phyloP scores from a whole-genome alignment of 2,797 vertebrate genomes.

The Florisuga fusca region DNA sequence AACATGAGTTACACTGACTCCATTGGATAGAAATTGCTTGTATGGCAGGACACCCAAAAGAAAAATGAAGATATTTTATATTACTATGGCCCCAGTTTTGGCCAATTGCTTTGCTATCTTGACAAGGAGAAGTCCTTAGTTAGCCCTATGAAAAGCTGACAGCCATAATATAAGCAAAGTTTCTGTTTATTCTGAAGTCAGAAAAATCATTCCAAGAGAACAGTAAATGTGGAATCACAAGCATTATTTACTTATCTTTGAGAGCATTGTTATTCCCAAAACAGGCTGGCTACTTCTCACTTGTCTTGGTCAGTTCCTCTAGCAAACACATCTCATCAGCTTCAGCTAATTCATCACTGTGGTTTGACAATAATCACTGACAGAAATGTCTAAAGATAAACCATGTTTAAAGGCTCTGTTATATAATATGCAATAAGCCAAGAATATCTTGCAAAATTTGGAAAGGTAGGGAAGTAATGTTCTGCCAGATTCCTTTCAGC shows the following conservation, averaged over 20 bases:
- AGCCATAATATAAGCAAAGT: background rate
- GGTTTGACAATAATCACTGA: conserved; percentile 42
- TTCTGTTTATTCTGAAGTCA: conserved; percentile 53
- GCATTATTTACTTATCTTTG: conserved; percentile 35
- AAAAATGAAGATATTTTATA: background rate
- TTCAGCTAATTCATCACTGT: conserved; percentile 59
- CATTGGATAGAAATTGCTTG: background rate
- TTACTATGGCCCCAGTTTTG: background rate
- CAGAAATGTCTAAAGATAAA: conserved; percentile 66
- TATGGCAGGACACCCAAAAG: background rate
- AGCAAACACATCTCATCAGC: conserved; percentile 36
- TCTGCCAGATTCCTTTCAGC: conserved; percentile 64
- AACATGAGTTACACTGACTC: background rate
- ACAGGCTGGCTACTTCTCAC: background rate
- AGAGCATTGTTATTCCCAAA: conserved; percentile 12
- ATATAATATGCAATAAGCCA: conserved; percentile 56
- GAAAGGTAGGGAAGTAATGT: conserved; percentile 66
- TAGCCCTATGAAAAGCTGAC: background rate
- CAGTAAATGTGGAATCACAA: background rate
- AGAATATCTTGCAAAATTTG: conserved; percentile 71
- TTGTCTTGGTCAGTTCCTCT: background rate
- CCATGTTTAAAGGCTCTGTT: conserved; percentile 51
- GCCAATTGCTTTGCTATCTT: background rate
- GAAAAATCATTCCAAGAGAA: conserved; percentile 32
- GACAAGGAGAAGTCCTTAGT: conserved; percentile 25